Evolutionary conservation across 2,888 invertebrate species (phyloP), one percentile per base, ranked within the genome.

Genomic region (Acrobasis repandana): DNA sequence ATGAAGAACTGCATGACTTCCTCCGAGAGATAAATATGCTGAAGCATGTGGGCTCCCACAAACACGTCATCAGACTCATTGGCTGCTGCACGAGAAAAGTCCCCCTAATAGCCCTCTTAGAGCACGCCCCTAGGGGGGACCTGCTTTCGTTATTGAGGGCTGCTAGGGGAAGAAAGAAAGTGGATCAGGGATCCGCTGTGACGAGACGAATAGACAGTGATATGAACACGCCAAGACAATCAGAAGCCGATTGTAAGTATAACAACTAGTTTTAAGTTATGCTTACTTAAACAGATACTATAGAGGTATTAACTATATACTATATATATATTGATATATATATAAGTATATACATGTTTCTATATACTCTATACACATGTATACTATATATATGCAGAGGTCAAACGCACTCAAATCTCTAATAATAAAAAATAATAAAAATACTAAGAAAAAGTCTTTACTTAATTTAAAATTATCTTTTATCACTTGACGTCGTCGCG

Each of bases 51-150:
- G 97, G 96, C 0, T 89, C 88, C 0, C 97, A 97, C 83, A 93
- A 94, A 15, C 95, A 97, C 83, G 95, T 97, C 58, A 96, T 97
- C 15, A 90, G 94, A 9, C 82, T 96, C 3, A 76, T 97, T 0
- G 97, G 95, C 0, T 97, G 96, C 71, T 96, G 96, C 72, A 96
- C 96, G 0, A 82, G 93, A 16, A 88, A 93, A 0, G 87, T 94
- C 28, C 97, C 97, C 0, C 93, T 95, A 56, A 94, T 96, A 64
- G 95, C 97, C 67, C 88, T 97, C 9, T 93, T 97, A 84, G 97
- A 97, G 77, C 96, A 95, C 75, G 95, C 96, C 11, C 95, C 96
- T 0, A 94, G 95, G 65, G 97, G 97, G 0, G 96, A 96, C 76
- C 87, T 97, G 61, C 94, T 95, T 56, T 88, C 92, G 0, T 93